Base-by-base conservation (phyloP, 2,888 invertebrate species). In the Epinotia bilunana region DNA sequence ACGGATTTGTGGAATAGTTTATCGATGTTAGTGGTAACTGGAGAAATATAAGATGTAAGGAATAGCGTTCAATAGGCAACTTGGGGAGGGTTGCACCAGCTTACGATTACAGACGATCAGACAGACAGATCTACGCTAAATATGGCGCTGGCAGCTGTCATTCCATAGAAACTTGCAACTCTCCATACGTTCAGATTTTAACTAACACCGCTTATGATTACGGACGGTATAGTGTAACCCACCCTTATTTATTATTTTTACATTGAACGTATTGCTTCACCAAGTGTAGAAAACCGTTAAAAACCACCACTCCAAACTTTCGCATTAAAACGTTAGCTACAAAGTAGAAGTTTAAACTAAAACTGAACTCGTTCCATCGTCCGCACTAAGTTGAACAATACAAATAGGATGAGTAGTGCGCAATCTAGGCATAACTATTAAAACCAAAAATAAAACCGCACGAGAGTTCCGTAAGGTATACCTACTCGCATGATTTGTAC, bases 301-400 rank as follows among this genome's bases (percentile, higher is more conserved):
- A 60, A 55, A 67, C 55, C 67, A 43, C 43, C 4, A 65, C 0
- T 65, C 13, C 16, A 6, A 49, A 68, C 57, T 67, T 67, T 67
- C 65, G 33, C 39, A 12, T 11, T 62, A 39, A 33, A 68, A 68
- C 18, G 57, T 57, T 68, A 28, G 16, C 28, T 57, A 39, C 62
- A 43, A 62, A 20, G 43, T 62, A 62, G 18, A 49, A 49, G 13
- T 53, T 60, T 62, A 43, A 18, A 62, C 43, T 43, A 62, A 62
- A 62, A 43, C 39, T 28, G 61, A 23, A 60, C 23, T 61, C 33
- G 16, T 61, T 7, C 60, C 20, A 16, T 4, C 16, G 20, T 60
- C 16, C 12, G 28, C 11, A 11, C 13, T 3, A 23, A 60, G 23
- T 60, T 23, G 23, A 23, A 23, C 12, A 2, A 53, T 46, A 46